Conservation (phyloP, 1,140 invertebrate genomes). For the Leptinotarsa texana region DNA sequence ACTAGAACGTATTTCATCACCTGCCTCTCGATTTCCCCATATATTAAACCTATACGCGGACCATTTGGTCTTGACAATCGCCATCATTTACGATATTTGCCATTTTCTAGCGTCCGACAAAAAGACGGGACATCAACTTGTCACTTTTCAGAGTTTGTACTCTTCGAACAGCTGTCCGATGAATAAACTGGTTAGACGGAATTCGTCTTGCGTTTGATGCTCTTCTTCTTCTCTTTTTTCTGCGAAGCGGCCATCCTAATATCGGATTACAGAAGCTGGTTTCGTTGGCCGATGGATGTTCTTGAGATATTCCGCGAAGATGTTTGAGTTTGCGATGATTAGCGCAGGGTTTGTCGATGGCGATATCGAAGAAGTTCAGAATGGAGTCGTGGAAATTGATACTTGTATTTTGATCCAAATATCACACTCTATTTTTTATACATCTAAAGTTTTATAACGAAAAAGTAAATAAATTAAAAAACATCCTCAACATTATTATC, state of each 20-base stretch:
- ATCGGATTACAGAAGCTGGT: background rate
- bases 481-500: no score
- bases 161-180: slow-evolving; percentile 13
- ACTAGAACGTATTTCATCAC: slow-evolving; percentile 1
- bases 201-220: slow-evolving; percentile 1
- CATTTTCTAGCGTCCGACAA: slow-evolving; percentile 19
- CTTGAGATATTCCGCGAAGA: background rate
- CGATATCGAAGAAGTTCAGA: no score
- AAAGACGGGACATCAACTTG: slow-evolving; percentile 21
- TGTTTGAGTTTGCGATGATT: background rate
- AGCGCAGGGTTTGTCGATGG: background rate
- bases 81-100: slow-evolving; percentile 20
- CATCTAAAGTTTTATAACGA: no score
- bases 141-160: slow-evolving; percentile 16
- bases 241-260: slow-evolving; percentile 7
- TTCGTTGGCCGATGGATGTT: background rate
- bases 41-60: background rate
- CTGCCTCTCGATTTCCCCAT: background rate
- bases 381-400: no score
- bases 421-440: no score
- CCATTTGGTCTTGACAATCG: background rate
- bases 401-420: no score
- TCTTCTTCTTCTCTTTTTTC: background rate
- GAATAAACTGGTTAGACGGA: slow-evolving; percentile 2
- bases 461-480: no score